Percentiles rank a stretch among this genome's conserved stretches.
Conservation (phyloP, 2,113 vertebrate species). For the Catharus fuscescens region DNA sequence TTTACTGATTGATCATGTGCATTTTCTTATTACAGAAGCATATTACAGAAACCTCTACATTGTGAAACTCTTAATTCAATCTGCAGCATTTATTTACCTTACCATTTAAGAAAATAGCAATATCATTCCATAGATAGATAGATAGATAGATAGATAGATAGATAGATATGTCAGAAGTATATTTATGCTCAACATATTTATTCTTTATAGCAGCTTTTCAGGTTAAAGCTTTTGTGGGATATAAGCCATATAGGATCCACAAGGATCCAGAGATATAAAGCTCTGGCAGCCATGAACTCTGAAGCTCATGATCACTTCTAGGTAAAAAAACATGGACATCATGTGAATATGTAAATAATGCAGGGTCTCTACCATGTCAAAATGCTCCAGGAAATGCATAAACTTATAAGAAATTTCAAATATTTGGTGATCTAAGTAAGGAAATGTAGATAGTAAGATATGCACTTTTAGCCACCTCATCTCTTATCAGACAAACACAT, state of each 20-base stretch:
- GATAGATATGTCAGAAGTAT: neutral
- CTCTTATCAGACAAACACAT: neutral
- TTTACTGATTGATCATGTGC: slow-evolving; percentile 42
- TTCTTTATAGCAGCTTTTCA: neutral
- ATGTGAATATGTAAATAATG: neutral
- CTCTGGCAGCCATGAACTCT: neutral
- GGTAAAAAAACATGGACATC: neutral
- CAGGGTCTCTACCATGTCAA: neutral
- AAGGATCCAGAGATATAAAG: neutral
- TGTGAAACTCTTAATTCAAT: neutral
- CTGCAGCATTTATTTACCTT: neutral
- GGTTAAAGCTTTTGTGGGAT: neutral
- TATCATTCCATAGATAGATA: neutral
- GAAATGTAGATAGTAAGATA: neutral
- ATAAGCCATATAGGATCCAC: neutral
- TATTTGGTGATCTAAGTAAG: neutral
- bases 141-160: neutral
- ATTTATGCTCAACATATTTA: neutral
- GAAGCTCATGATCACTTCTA: neutral
- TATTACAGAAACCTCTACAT: neutral
- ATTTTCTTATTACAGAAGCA: slow-evolving; percentile 20
- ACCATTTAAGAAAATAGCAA: neutral
- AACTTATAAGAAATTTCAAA: neutral
- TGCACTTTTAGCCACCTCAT: neutral
- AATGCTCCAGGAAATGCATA: neutral